Conservation (phyloP, 1,140 invertebrate genomes). For the Drosophila lacteicornis region DNA sequence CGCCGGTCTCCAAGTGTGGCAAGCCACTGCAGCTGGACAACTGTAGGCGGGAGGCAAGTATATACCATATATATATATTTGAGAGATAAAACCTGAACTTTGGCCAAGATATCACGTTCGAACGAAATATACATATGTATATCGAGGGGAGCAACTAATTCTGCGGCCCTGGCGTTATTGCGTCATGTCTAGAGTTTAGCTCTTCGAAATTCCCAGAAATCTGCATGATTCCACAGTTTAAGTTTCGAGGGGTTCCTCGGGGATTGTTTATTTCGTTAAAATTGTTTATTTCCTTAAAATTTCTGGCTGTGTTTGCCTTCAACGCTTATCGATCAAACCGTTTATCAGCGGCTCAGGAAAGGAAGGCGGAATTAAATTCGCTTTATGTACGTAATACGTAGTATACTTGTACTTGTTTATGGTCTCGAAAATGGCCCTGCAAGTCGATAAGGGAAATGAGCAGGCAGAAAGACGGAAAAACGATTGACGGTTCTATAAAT, state of each 20-base stretch:
- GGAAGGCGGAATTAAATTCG: conserved; percentile 8
- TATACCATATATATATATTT: not conserved
- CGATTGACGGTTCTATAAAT: conserved; percentile 49
- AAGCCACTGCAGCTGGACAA: conserved; percentile 80
- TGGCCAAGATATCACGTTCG: conserved; percentile 28
- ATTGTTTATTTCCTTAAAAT: conserved; percentile 14
- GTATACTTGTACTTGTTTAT: conserved; percentile 21
- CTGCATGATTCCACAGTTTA: conserved; percentile 1
- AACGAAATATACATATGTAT: conserved; percentile 5
- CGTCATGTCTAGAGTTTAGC: conserved; percentile 21
- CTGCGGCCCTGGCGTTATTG: conserved; percentile 14
- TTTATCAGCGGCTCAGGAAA: conserved; percentile 26
- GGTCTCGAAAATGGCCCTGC: conserved; percentile 8
- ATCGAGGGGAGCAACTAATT: not conserved
- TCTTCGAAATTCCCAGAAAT: conserved; percentile 15
- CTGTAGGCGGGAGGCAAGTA: conserved; percentile 84
- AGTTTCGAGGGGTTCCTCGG: conserved; percentile 1
- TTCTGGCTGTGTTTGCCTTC: not conserved
- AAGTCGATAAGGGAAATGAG: conserved; percentile 17
- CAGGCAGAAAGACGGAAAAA: conserved; percentile 28
- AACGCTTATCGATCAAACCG: conserved; percentile 30
- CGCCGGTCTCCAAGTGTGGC: conserved; percentile 78
- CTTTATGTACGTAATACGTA: not conserved
- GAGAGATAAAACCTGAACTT: conserved; percentile 33
- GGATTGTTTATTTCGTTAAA: conserved; percentile 8